phyloP scores from a whole-genome alignment of 2,113 vertebrate species.

The Triplophysa dalaica region DNA sequence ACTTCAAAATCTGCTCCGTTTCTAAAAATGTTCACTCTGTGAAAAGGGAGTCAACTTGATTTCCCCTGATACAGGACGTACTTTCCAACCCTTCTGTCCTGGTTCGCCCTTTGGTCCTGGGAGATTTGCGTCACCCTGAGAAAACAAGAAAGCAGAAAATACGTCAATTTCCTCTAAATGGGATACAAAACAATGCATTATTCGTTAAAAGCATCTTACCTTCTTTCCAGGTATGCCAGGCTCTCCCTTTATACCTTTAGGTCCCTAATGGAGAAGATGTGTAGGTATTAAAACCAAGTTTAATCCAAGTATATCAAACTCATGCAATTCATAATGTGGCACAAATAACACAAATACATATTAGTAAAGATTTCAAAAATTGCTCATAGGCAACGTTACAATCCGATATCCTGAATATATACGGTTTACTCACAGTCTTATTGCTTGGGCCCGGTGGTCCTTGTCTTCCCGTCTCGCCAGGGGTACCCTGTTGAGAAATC shows the following conservation, averaged over 20 bases:
- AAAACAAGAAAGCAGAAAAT: not conserved
- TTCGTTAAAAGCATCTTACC: conserved; percentile 53
- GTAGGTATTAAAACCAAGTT: not conserved
- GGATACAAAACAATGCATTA: not conserved
- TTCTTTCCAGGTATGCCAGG: conserved; percentile 64
- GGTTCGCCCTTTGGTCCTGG: conserved; percentile 64
- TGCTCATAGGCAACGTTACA: no score
- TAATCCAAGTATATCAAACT: not conserved
- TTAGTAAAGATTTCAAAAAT: no score
- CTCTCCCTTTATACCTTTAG: conserved; percentile 60
- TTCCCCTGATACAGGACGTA: conserved; percentile 41
- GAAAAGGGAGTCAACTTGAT: not conserved
- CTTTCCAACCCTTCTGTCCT: conserved; percentile 65
- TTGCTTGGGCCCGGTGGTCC: conserved; percentile 72
- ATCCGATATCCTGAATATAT: not conserved
- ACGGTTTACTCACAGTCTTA: conserved; percentile 70
- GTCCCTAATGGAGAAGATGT: conserved; percentile 59
- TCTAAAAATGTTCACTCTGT: not conserved
- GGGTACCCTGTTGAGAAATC: conserved; percentile 61
- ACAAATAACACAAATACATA: no score
- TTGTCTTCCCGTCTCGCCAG: conserved; percentile 68
- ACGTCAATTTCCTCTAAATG: not conserved
- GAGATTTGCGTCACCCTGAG: conserved; percentile 68
- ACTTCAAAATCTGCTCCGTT: not conserved
- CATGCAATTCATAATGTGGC: no score